Conservation (phyloP, 2,797 vertebrate genomes). For the Poecilia gillii region DNA sequence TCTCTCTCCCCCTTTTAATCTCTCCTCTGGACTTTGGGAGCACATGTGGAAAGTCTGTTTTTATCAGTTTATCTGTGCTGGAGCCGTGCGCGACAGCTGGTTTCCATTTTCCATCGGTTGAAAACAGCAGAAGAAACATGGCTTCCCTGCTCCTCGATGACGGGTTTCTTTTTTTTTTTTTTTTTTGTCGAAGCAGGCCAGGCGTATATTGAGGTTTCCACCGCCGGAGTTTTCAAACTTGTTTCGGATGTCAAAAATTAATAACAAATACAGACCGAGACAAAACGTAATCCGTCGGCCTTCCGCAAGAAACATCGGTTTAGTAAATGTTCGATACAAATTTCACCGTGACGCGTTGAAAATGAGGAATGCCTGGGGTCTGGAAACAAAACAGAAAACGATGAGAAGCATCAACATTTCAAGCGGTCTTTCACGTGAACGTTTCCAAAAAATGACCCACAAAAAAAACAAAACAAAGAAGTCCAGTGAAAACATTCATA, state of each 20-base stretch:
- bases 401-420: not conserved
- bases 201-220: not conserved
- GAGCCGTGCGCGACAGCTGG: constrained; percentile 48
- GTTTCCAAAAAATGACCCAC: not conserved
- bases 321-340: not conserved
- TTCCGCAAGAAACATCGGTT: not conserved
- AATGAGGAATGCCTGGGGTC: not conserved
- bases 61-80: constrained; percentile 48
- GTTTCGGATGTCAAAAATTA: constrained; percentile 8
- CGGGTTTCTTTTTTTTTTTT: not conserved
- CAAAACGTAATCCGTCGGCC: not conserved
- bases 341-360: not conserved
- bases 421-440: not conserved
- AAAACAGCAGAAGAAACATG: constrained; percentile 29
- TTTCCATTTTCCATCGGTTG: constrained; percentile 44
- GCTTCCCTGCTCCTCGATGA: constrained; percentile 9
- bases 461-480: too few relatives aligned
- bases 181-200: constrained; percentile 8
- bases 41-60: constrained; percentile 52
- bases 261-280: not conserved
- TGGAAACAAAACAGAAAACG: not conserved
- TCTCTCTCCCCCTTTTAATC: constrained; percentile 41
- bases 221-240: not conserved
- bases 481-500: not conserved
- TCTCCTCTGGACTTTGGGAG: constrained; percentile 22